A percentile compares a stretch with the other conserved stretches of the same genome.
Conservation (phyloP, 2,888 invertebrate genomes). For the Drosophila melanocephala region DNA sequence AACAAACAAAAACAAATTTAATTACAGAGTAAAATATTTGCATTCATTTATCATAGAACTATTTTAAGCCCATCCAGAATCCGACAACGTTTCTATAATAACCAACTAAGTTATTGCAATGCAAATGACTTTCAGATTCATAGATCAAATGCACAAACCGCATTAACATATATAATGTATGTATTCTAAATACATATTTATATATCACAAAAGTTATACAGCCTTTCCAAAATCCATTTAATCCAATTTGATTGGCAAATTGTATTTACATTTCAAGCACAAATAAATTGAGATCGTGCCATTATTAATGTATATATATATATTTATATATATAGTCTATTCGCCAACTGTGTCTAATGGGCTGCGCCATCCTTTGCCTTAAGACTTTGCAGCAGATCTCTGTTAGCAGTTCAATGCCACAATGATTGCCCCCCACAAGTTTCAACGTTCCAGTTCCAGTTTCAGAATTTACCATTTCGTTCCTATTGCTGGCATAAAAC, state of each 20-base stretch:
- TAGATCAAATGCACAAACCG: not conserved
- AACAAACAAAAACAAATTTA: not conserved
- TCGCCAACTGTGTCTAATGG: not conserved
- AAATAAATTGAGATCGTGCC: slow-evolving; percentile 13
- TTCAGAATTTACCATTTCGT: slow-evolving; percentile 60
- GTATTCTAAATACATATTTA: not conserved
- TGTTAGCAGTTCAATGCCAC: slow-evolving; percentile 42
- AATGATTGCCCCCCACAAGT: slow-evolving; percentile 31
- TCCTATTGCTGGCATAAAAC: slow-evolving; percentile 35
- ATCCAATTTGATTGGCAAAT: not conserved
- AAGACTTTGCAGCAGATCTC: slow-evolving; percentile 12
- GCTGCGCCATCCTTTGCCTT: slow-evolving; percentile 24
- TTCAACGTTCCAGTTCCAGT: slow-evolving; percentile 55
- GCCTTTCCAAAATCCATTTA: not conserved
- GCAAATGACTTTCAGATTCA: not conserved
- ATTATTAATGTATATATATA: not conserved
- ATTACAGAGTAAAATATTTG: not conserved
- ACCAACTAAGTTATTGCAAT: not conserved
- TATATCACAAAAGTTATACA: not conserved
- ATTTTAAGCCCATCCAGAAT: not conserved
- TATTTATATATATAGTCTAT: not conserved
- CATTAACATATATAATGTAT: not conserved
- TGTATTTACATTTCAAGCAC: not conserved
- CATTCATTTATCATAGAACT: not conserved
- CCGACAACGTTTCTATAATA: not conserved